Percentiles rank a stretch among this genome's conserved stretches.
Conservation (phyloP, 2,113 vertebrate species). For the Hippopotamus amphibius region DNA sequence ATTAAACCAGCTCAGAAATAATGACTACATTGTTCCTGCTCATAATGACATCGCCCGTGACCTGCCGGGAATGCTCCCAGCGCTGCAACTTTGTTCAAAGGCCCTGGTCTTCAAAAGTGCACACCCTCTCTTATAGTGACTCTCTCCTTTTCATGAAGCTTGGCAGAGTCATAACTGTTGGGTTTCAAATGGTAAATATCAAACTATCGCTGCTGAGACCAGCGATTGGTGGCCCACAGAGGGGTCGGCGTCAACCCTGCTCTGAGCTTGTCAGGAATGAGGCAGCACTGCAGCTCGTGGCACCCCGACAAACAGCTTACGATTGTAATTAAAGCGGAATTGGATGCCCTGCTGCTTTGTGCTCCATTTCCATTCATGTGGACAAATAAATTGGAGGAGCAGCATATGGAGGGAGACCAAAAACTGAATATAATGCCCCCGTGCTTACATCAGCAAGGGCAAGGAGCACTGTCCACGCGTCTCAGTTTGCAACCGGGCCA, state of each 20-base stretch:
- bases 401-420: slow-evolving; percentile 82
- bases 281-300: not conserved
- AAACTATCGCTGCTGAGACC: not conserved
- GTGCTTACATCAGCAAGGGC: slow-evolving; percentile 70
- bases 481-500: slow-evolving; percentile 64
- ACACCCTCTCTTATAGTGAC: not conserved
- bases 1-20: slow-evolving; percentile 35
- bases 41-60: not conserved
- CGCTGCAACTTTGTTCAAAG: not conserved
- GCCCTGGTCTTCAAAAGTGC: not conserved
- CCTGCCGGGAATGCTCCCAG: not conserved
- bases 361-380: slow-evolving; percentile 68
- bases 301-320: slow-evolving; percentile 60
- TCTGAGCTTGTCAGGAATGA: not conserved
- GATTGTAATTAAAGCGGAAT: slow-evolving; percentile 73
- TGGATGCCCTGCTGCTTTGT: slow-evolving; percentile 56
- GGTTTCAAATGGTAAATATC: not conserved
- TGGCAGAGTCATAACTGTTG: not conserved
- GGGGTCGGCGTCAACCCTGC: not conserved
- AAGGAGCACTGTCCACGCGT: slow-evolving; percentile 50
- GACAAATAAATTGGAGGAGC: slow-evolving; percentile 79
- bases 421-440: slow-evolving; percentile 69
- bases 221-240: not conserved
- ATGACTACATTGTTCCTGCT: not conserved
- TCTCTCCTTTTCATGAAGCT: slow-evolving; percentile 42